Conservation (phyloP, 2,888 invertebrate genomes). For the Eulithis testata region DNA sequence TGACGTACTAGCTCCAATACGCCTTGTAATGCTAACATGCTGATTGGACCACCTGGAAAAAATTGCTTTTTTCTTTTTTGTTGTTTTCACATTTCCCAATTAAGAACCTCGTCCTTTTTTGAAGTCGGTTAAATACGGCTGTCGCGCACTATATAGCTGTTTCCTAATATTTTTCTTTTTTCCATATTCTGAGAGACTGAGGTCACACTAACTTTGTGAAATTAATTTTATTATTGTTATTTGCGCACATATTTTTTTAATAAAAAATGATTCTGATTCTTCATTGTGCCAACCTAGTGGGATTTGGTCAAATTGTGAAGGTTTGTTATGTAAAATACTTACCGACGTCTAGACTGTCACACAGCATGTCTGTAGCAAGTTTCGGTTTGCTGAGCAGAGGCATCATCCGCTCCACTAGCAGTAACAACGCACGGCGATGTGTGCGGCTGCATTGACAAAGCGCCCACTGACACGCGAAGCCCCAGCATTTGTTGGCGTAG, state of each 20-base stretch:
- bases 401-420: slow-evolving; percentile 93
- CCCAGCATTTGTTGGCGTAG: slow-evolving; percentile 90
- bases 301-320: too few species aligned
- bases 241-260: too few species aligned
- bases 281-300: too few species aligned
- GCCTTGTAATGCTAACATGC: slow-evolving; percentile 95
- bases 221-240: too few species aligned
- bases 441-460: slow-evolving; percentile 84
- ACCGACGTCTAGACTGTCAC: slow-evolving; percentile 90
- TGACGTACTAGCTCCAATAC: slow-evolving; percentile 95
- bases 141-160: too few species aligned
- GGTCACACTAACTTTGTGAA: too few species aligned
- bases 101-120: too few species aligned
- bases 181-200: too few species aligned
- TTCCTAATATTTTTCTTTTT: too few species aligned
- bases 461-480: slow-evolving; percentile 89
- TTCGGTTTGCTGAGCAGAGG: slow-evolving; percentile 92
- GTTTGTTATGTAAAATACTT: background rate
- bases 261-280: too few species aligned
- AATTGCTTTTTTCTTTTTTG: background rate
- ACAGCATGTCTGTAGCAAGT: slow-evolving; percentile 95
- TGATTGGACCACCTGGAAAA: slow-evolving; percentile 89
- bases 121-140: too few species aligned
- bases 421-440: slow-evolving; percentile 91
- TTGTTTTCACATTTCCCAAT: too few species aligned